Conservation (phyloP, 2,888 invertebrate genomes). For the Nymphalis urticae region DNA sequence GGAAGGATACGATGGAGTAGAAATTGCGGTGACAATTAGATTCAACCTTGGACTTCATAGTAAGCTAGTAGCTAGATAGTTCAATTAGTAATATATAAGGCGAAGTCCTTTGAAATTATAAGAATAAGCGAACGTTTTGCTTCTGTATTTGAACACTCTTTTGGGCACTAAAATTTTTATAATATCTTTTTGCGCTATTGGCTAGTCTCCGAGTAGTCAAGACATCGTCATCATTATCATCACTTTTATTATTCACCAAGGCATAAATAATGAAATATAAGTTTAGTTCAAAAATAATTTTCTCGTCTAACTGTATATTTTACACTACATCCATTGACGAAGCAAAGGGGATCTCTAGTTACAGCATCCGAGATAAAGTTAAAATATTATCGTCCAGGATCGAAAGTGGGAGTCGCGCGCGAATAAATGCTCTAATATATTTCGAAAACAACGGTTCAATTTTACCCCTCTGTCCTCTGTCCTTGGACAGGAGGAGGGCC, state of each 20-base stretch:
- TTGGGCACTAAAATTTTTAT: background rate
- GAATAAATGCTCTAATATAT: conserved; percentile 75
- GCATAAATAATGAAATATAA: too few species aligned
- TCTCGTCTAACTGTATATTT: conserved; percentile 13
- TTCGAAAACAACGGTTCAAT: conserved; percentile 75
- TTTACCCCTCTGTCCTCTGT: conserved; percentile 49
- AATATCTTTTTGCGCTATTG: background rate
- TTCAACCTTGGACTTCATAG: too few species aligned
- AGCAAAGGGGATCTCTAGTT: conserved; percentile 59
- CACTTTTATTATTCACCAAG: too few species aligned
- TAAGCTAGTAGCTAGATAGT: too few species aligned
- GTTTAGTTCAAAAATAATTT: background rate
- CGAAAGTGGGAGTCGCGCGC: conserved; percentile 64
- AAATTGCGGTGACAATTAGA: too few species aligned
- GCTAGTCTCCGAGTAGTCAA: too few species aligned
- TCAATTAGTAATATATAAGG: too few species aligned
- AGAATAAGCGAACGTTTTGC: too few species aligned
- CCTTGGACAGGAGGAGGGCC: conserved; percentile 21
- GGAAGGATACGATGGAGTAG: too few species aligned
- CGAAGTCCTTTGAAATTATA: background rate
- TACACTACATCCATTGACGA: conserved; percentile 43
- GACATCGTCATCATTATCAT: too few species aligned
- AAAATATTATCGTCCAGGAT: conserved; percentile 76
- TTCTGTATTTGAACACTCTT: too few species aligned
- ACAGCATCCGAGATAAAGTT: conserved; percentile 74